phyloP scores from a whole-genome alignment of 2,888 invertebrate species.

The Stenolophus ochropezus region DNA sequence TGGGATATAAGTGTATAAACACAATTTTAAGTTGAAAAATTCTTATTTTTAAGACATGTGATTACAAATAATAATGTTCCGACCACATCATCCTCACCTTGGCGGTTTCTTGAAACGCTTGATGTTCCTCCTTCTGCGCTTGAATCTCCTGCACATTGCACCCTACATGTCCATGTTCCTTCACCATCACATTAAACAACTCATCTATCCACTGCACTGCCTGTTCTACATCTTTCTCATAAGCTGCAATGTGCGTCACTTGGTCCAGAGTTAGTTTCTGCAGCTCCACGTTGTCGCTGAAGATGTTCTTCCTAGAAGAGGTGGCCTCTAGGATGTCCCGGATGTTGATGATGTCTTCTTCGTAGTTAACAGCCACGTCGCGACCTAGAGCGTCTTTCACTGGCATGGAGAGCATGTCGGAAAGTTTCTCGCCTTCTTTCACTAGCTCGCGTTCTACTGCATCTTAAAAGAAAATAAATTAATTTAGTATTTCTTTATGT shows the following conservation, averaged over 20 bases:
- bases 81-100: conserved; percentile 81
- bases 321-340: conserved; percentile 82
- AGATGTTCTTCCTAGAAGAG: conserved; percentile 81
- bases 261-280: conserved; percentile 87
- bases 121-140: conserved; percentile 83
- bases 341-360: conserved; percentile 83
- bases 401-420: conserved; percentile 85
- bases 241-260: conserved; percentile 83
- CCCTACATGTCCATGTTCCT: conserved; percentile 83
- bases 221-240: conserved; percentile 85
- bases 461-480: too few species aligned
- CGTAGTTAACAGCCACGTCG: conserved; percentile 81
- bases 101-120: conserved; percentile 86
- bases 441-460: conserved; percentile 80
- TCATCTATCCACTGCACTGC: conserved; percentile 87
- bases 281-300: conserved; percentile 84
- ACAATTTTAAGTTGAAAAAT: too few species aligned
- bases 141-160: conserved; percentile 84
- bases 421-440: conserved; percentile 84
- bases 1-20: too few species aligned
- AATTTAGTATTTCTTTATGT: too few species aligned
- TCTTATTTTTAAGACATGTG: too few species aligned
- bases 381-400: conserved; percentile 86
- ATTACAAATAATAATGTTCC: too few species aligned
- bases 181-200: conserved; percentile 81